phyloP scores from a whole-genome alignment of 2,113 vertebrate genomes.

The Tiliqua scincoides region DNA sequence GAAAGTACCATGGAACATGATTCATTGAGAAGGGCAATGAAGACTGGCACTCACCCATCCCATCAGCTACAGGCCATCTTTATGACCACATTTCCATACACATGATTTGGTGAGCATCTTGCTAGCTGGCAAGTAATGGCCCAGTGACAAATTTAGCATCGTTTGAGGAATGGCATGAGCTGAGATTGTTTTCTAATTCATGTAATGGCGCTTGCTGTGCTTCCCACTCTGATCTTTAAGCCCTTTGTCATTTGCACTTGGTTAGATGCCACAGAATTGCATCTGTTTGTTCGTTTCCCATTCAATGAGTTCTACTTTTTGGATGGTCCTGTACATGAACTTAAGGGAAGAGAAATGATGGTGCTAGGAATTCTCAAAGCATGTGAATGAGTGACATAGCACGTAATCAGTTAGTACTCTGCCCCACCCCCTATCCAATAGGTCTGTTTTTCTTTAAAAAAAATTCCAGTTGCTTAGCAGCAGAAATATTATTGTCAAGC shows the following conservation, averaged over 20 bases:
- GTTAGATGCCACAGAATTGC: neutral
- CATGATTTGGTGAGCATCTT: neutral
- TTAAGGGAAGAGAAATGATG: conserved; percentile 27
- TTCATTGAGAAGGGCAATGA: neutral
- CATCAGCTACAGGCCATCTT: neutral
- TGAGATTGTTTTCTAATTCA: conserved; percentile 44
- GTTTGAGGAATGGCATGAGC: neutral
- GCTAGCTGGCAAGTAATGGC: conserved; percentile 15
- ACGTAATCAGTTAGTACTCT: neutral
- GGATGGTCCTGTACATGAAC: neutral
- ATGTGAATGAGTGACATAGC: conserved; percentile 30
- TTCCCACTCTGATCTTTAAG: conserved; percentile 7
- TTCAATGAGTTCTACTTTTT: neutral
- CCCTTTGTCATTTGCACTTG: conserved; percentile 22
- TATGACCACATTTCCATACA: neutral
- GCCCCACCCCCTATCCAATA: conserved; percentile 3
- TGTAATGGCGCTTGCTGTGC: neutral
- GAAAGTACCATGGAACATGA: neutral
- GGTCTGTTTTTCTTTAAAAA: conserved; percentile 55
- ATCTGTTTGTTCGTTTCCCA: conserved; percentile 17
- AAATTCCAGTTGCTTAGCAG: conserved; percentile 42
- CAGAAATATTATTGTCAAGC: conserved; percentile 30
- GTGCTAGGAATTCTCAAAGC: conserved; percentile 49
- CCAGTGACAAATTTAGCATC: conserved; percentile 13
- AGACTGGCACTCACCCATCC: neutral